Evolutionary conservation across 92 coral and sea anemone species (phyloP).

Genomic region (Anthopleura xanthogrammica): DNA sequence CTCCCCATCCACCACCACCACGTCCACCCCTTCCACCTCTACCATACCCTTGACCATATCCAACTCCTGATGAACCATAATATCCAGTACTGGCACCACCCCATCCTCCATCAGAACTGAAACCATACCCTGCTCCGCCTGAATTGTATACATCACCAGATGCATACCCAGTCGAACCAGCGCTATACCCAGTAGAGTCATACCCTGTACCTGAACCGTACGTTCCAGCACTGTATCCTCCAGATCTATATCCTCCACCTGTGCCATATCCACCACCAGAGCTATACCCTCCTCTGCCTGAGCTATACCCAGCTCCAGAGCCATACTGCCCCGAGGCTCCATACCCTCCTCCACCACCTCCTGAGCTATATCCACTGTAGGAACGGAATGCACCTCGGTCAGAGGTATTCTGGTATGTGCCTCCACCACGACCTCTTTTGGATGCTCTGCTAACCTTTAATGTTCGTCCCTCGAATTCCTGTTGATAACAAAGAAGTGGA

Average conservation of each 20-base stretch:
- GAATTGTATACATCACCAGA: background rate
- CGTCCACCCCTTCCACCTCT: constrained; percentile 3
- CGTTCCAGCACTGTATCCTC: background rate
- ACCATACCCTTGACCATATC: constrained; percentile 2
- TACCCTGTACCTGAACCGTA: background rate
- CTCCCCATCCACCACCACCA: background rate
- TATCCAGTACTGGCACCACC: background rate
- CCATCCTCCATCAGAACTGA: background rate
- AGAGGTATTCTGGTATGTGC: background rate
- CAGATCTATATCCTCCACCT: background rate
- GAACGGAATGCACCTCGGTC: background rate
- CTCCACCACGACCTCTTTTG: background rate
- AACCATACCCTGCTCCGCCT: background rate
- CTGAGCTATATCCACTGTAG: background rate
- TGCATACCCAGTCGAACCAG: background rate
- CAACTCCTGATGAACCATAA: background rate
- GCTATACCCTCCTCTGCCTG: background rate
- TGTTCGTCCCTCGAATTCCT: background rate
- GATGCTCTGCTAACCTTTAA: constrained; percentile 8
- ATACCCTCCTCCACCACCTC: background rate
- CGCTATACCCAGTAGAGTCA: background rate
- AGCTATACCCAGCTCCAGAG: background rate
- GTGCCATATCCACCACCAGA: background rate
- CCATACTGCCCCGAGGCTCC: background rate
- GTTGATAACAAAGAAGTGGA: background rate